A percentile compares a stretch with the other conserved stretches of the same genome.
phyloP scores from a whole-genome alignment of 2,888 invertebrate species.

The Myopa testacea region DNA sequence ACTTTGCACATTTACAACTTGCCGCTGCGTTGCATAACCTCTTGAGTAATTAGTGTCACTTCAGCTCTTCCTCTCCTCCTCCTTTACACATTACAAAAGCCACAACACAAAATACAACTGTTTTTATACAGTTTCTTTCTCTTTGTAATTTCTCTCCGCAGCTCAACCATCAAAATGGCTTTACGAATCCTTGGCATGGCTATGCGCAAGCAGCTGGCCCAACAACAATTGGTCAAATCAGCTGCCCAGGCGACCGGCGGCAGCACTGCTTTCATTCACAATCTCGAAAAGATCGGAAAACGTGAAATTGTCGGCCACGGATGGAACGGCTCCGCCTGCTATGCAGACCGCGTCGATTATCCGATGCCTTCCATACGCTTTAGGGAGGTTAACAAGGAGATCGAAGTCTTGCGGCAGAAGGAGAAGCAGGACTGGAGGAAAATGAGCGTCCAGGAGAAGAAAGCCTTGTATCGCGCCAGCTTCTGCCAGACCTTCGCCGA shows the following conservation, averaged over 20 bases:
- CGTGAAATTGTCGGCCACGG: slow-evolving; percentile 94
- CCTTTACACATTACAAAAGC: too few species aligned
- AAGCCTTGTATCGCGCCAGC: slow-evolving; percentile 89
- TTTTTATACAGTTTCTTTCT: background rate
- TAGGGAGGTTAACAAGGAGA: slow-evolving; percentile 81
- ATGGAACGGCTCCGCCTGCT: slow-evolving; percentile 83
- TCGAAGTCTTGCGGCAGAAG: slow-evolving; percentile 84
- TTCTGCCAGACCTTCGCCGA: slow-evolving; percentile 96
- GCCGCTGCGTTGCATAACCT: background rate
- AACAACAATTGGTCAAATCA: slow-evolving; percentile 54
- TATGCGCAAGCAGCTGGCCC: slow-evolving; percentile 59
- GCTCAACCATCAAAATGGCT: slow-evolving; percentile 55
- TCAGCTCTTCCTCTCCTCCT: background rate
- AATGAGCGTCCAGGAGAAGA: slow-evolving; percentile 91
- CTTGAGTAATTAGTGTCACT: too few species aligned
- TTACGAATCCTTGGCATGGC: slow-evolving; percentile 60
- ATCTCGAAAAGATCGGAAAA: slow-evolving; percentile 75
- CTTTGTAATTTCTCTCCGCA: background rate
- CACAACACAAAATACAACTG: background rate
- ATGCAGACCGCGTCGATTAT: slow-evolving; percentile 81
- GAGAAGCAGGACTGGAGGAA: slow-evolving; percentile 98
- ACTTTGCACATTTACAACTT: background rate
- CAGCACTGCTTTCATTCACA: slow-evolving; percentile 63
- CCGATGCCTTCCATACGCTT: slow-evolving; percentile 93
- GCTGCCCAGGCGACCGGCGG: slow-evolving; percentile 53